Conservation (phyloP, 2,888 invertebrate genomes). For the Caenorhabditis auriculariae region DNA sequence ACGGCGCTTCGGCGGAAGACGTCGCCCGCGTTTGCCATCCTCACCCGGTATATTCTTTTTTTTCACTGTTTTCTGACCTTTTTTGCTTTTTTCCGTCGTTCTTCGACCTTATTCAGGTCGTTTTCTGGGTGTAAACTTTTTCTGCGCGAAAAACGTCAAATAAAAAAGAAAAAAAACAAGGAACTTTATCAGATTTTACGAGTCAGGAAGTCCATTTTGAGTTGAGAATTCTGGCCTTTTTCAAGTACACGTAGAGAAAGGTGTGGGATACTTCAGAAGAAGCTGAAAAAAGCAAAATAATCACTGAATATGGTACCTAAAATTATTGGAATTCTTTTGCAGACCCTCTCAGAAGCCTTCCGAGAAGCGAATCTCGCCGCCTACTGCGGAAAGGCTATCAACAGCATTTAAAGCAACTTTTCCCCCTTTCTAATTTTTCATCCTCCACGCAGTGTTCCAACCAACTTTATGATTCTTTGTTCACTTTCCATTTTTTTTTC, state of each 20-base stretch:
- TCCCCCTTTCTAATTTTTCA: neutral
- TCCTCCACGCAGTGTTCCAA: neutral
- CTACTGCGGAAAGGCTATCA: conserved; percentile 93
- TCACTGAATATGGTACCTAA: neutral
- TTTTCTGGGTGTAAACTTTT: too few relatives aligned
- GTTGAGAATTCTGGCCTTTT: too few relatives aligned
- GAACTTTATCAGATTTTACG: too few relatives aligned
- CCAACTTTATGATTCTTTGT: neutral
- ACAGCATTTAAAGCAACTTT: conserved; percentile 72
- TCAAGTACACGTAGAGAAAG: too few relatives aligned
- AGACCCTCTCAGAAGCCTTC: conserved; percentile 95
- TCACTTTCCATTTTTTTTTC: neutral
- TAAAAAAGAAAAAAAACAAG: too few relatives aligned
- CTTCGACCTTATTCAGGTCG: too few relatives aligned
- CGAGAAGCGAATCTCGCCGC: conserved; percentile 95
- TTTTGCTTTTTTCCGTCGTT: neutral
- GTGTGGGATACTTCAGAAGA: too few relatives aligned
- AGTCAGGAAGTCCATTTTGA: too few relatives aligned
- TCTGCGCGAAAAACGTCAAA: too few relatives aligned
- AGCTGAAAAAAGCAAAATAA: neutral
- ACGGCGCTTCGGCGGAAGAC: conserved; percentile 97
- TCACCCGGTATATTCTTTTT: conserved; percentile 73
- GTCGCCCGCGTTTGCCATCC: conserved; percentile 97
- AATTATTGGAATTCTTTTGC: neutral
- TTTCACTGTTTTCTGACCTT: neutral